Percentiles rank a stretch among this genome's conserved stretches.
Conservation (phyloP, 2,113 vertebrate species). For the Polypterus bichir region DNA sequence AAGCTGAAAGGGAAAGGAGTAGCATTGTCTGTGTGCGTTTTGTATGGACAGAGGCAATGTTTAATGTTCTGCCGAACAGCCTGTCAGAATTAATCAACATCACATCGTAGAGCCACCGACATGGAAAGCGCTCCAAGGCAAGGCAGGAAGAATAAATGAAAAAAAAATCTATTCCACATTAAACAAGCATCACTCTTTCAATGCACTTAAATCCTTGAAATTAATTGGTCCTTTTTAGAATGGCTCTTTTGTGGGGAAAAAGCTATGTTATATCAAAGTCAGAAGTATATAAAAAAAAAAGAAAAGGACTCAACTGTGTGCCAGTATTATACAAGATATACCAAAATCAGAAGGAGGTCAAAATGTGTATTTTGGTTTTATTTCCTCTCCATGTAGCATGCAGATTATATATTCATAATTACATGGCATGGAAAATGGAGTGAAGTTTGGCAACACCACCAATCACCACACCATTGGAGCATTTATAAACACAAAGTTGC, state of each 20-base stretch:
- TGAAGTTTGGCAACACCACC: no score
- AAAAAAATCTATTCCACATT: background rate
- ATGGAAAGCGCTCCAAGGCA: slow-evolving; percentile 2
- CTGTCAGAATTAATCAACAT: slow-evolving; percentile 38
- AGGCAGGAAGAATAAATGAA: background rate
- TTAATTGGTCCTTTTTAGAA: background rate
- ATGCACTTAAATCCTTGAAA: background rate
- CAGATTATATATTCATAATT: no score
- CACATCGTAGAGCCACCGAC: slow-evolving; percentile 25
- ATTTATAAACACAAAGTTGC: no score
- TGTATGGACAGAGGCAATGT: slow-evolving; percentile 17
- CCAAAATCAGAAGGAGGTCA: background rate
- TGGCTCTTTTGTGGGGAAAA: background rate
- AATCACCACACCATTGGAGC: no score
- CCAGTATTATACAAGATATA: background rate
- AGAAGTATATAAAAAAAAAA: background rate
- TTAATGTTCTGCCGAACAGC: slow-evolving; percentile 34
- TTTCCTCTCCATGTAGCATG: no score
- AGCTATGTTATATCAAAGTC: background rate
- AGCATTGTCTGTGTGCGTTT: background rate
- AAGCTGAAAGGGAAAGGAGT: background rate
- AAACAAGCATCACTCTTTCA: background rate
- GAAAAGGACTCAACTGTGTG: background rate
- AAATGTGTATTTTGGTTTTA: background rate
- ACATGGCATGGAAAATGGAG: no score